Evolutionary conservation across 92 coral and sea anemone genomes (phyloP), one percentile per base, ranked within the genome.

Genomic region (Epizoanthus fatuus): DNA sequence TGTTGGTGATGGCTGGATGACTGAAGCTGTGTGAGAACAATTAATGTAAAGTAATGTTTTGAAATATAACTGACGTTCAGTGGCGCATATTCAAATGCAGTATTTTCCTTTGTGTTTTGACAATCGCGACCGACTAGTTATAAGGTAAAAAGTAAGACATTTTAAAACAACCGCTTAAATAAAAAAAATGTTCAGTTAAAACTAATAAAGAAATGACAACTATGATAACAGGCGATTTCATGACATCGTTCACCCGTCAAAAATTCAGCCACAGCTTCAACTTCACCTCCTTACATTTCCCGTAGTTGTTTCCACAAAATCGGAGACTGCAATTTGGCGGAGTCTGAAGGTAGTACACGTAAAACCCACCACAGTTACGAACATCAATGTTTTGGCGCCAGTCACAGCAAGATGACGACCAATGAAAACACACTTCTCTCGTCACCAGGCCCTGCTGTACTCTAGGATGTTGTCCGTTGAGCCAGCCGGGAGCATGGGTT

Each of bases 391-490:
- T 7, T 5, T 5, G 11, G 0, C 35, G 35, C 16, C 12, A 19
- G 4, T 15, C 0, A 19, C 76, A 71, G 37, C 76, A 71, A 37
- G 2, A 16, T 32, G 37, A 13, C 11, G 9, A 1, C 6, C 1
- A 71, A 3, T 38, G 13, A 64, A 52, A 82, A 42, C 86, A 82
- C 29, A 63, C 86, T 2, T 44, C 15, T 4, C 86, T 72, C 2
- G 1, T 37, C 38, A 82, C 86, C 20, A 17, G 38, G 7, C 86
- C 86, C 66, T 82, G 49, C 29, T 68, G 64, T 19, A 69, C 12
- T 35, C 38, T 45, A 2, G 86, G 86, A 35, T 82, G 86, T 37
- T 53, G 42, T 16, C 86, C 86, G 40, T 69, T 82, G 14, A 82
- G 63, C 86, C 86, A 82, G 5, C 74, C 75, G 25, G 86, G 79